A percentile compares a stretch with the other conserved stretches of the same genome.
These are phyloP conservation scores for Chanos chanos DNA, from an alignment of 2,797 vertebrate species.

Conservation along the genomic window DNA sequence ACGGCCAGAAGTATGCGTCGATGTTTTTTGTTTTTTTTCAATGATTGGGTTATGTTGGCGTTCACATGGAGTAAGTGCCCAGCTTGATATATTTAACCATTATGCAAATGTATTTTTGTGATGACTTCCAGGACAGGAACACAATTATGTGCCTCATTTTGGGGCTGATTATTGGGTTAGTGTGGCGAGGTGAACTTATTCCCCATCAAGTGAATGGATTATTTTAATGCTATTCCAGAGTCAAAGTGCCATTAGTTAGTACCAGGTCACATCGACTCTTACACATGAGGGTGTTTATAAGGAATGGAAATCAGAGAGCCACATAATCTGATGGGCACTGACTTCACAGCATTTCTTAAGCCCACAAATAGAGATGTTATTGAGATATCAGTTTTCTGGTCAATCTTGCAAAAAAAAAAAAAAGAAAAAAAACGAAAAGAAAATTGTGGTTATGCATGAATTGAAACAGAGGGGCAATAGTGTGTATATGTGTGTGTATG, in stretches of 20 bases:
- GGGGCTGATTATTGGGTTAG: not conserved
- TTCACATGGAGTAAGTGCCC: no score
- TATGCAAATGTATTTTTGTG: no score
- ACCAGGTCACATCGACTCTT: not conserved
- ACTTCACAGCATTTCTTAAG: not conserved
- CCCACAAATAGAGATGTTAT: no score
- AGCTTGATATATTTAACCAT: no score
- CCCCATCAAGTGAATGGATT: not conserved
- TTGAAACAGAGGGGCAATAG: no score
- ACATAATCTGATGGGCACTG: constrained; percentile 16
- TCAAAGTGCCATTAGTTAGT: not conserved
- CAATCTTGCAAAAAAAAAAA: no score
- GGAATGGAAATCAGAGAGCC: not conserved
- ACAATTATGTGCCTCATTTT: not conserved
- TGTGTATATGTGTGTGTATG: no score
- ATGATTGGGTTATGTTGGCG: no score
- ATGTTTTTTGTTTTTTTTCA: no score
- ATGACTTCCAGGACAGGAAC: not conserved
- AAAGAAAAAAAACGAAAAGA: no score
- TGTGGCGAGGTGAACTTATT: not conserved
- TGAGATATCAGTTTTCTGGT: not conserved
- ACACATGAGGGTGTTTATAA: not conserved
- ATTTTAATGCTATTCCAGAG: not conserved
- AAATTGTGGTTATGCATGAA: no score
- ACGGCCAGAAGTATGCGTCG: not conserved